Evolutionary conservation across 2,888 invertebrate genomes (phyloP).

Genomic region (Morpho deidamia): DNA sequence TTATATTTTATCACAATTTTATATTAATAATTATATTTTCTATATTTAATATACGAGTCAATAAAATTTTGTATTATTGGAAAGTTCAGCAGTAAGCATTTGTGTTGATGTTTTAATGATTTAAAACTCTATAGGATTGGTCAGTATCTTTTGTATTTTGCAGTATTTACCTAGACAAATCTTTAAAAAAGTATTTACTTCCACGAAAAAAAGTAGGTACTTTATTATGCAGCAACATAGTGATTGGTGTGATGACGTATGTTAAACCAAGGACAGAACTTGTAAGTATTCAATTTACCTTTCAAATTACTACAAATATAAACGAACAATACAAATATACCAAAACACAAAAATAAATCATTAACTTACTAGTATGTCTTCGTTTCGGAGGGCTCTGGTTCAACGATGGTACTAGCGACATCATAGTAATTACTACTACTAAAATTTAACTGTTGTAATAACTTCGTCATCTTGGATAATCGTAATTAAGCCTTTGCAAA

Average conservation of each 20-base stretch:
- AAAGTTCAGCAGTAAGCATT: too few relatives aligned
- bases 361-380: conserved; percentile 51
- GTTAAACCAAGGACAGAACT: conserved; percentile 9
- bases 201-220: background rate
- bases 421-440: conserved; percentile 74
- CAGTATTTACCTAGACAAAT: too few relatives aligned
- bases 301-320: background rate
- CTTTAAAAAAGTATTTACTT: too few relatives aligned
- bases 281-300: background rate
- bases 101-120: too few relatives aligned
- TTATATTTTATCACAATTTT: too few relatives aligned
- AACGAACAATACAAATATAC: background rate
- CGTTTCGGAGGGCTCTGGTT: conserved; percentile 46
- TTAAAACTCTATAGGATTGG: too few relatives aligned
- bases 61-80: too few relatives aligned
- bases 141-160: too few relatives aligned
- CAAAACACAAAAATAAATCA: background rate
- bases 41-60: too few relatives aligned
- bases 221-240: background rate
- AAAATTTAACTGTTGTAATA: conserved; percentile 75
- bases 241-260: conserved; percentile 12
- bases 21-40: too few relatives aligned
- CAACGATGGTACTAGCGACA: conserved; percentile 42
- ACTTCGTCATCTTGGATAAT: conserved; percentile 72
- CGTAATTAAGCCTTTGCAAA: conserved; percentile 69